These are phyloP conservation scores for Lasioglossum figueresi DNA, from an alignment of 2,888 invertebrate genomes.

Conservation along the genomic window DNA sequence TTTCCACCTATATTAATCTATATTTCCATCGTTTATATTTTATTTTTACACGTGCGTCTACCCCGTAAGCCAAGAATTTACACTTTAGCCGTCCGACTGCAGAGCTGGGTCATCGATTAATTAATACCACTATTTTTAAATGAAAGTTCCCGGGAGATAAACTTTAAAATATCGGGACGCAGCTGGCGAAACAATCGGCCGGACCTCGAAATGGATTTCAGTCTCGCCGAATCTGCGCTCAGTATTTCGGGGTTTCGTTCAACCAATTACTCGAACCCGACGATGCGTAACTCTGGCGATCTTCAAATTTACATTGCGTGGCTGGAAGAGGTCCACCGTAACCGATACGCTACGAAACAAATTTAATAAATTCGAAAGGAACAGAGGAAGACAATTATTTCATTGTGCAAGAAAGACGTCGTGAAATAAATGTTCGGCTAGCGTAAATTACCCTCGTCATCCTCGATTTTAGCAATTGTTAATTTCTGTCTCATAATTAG, in stretches of 20 bases:
- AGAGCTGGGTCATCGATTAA: constrained; percentile 8
- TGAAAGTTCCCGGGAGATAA: not conserved
- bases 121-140: constrained; percentile 1
- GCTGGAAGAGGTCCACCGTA: too few species aligned
- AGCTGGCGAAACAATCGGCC: not conserved
- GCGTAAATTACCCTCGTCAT: too few species aligned
- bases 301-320: too few species aligned
- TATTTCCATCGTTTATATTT: not conserved
- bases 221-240: not conserved
- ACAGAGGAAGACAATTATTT: too few species aligned
- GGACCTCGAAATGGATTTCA: not conserved
- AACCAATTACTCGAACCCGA: not conserved
- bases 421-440: too few species aligned
- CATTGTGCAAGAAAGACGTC: too few species aligned
- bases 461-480: too few species aligned
- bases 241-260: not conserved
- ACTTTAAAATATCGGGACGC: not conserved
- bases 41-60: constrained; percentile 10
- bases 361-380: too few species aligned
- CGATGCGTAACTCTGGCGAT: not conserved
- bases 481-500: too few species aligned
- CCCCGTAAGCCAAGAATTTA: constrained; percentile 1
- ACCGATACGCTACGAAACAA: too few species aligned
- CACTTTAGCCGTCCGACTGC: constrained; percentile 5
- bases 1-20: not conserved